Evolutionary conservation across 2,797 vertebrate genomes (phyloP).

Genomic region (Halcyon leucocephala): DNA sequence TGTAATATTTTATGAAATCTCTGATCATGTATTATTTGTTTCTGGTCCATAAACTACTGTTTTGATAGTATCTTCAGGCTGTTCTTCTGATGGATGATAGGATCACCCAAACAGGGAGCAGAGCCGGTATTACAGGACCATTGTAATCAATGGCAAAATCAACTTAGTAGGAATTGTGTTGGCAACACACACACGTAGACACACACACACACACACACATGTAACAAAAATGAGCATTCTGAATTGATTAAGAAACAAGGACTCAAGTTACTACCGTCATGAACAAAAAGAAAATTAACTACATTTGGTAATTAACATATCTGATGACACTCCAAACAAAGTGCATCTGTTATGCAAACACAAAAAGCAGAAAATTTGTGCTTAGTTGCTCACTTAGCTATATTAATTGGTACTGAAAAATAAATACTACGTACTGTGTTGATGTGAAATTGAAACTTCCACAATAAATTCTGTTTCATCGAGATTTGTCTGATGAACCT

Average conservation of each 20-base stretch:
- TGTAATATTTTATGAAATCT: not conserved
- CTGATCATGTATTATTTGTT: not conserved
- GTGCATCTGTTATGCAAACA: not conserved
- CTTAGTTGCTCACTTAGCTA: not conserved
- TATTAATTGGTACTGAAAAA: not conserved
- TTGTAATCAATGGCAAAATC: not conserved
- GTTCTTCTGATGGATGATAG: not conserved
- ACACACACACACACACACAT: too few species aligned
- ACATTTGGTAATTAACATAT: not conserved
- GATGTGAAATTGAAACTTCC: not conserved
- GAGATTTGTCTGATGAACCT: not conserved
- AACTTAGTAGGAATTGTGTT: not conserved
- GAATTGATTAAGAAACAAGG: conserved; percentile 11
- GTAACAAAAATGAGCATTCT: not conserved
- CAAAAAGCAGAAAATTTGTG: not conserved
- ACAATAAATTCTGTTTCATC: not conserved
- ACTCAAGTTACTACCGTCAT: not conserved
- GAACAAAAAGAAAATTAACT: conserved; percentile 1
- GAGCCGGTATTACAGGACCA: not conserved
- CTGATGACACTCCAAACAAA: not conserved
- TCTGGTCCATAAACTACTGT: not conserved
- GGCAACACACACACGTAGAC: not conserved
- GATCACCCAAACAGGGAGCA: not conserved
- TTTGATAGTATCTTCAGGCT: not conserved
- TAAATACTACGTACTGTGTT: not conserved